Evolutionary conservation across 2,797 vertebrate species (phyloP).

Genomic region (Urophycis tenuis): DNA sequence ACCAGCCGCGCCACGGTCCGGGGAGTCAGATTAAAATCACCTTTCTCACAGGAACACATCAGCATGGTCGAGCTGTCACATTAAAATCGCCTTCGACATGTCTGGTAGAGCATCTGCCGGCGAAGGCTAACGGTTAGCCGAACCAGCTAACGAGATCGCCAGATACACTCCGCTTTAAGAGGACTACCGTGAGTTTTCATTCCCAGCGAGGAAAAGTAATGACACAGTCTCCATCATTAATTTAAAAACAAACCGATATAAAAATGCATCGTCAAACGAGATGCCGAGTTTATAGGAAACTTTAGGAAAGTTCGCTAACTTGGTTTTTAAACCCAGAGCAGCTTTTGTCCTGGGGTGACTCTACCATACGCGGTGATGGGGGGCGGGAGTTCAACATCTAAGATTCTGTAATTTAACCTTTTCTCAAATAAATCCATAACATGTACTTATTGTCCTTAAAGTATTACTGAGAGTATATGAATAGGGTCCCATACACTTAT

Average conservation of each 20-base stretch:
- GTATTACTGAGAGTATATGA: background rate
- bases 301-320: background rate
- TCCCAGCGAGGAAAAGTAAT: background rate
- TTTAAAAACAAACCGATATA: conserved; percentile 21
- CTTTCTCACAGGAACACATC: conserved; percentile 76
- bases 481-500: background rate
- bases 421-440: background rate
- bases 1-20: conserved; percentile 68
- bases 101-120: background rate
- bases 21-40: conserved; percentile 68
- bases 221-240: background rate
- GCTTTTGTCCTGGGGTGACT: conserved; percentile 32
- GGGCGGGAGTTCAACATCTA: background rate
- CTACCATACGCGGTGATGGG: background rate
- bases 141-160: conserved; percentile 10
- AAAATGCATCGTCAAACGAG: conserved; percentile 1
- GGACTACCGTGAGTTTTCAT: conserved; percentile 17
- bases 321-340: conserved; percentile 31
- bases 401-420: background rate
- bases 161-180: conserved; percentile 25
- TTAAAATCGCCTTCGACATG: background rate
- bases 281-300: background rate
- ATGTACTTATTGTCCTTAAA: background rate
- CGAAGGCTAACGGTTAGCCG: background rate
- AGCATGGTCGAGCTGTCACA: conserved; percentile 50